Conservation (phyloP, 64 coral and sea anemone species). For the Stichodactyla helianthus region DNA sequence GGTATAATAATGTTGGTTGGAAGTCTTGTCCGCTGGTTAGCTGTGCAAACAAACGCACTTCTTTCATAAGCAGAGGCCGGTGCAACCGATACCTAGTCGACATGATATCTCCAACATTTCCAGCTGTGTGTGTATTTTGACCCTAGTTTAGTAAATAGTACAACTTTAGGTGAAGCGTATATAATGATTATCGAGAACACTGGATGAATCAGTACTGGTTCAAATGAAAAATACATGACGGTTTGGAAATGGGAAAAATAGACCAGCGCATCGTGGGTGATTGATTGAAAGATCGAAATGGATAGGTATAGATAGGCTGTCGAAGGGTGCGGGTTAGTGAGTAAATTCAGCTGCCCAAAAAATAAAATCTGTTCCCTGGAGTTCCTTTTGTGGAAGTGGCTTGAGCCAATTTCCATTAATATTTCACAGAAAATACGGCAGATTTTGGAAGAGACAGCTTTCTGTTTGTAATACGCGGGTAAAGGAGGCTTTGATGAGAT, state of each 20-base stretch:
- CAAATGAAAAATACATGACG: constrained; percentile 4
- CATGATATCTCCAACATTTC: neutral
- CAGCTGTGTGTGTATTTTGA: constrained; percentile 1
- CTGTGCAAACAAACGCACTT: neutral
- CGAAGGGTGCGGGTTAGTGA: neutral
- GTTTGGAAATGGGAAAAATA: neutral
- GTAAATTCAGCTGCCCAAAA: neutral
- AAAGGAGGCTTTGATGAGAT: neutral
- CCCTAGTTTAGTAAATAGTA: neutral
- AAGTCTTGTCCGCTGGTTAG: neutral
- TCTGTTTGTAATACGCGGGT: neutral
- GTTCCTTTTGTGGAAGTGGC: constrained; percentile 5
- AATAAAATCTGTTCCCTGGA: neutral
- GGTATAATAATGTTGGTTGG: neutral
- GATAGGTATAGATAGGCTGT: neutral
- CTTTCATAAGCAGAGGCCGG: neutral
- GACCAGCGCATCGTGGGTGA: neutral
- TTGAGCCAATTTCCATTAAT: neutral
- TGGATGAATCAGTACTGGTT: neutral
- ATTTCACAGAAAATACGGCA: neutral
- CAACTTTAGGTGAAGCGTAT: neutral
- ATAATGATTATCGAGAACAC: neutral
- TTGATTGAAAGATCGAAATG: neutral
- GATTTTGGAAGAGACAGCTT: neutral
- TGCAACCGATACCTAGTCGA: neutral